These are phyloP conservation scores for Acanthosepion esculentum DNA, from an alignment of 2,888 invertebrate genomes.

Conservation along the genomic window DNA sequence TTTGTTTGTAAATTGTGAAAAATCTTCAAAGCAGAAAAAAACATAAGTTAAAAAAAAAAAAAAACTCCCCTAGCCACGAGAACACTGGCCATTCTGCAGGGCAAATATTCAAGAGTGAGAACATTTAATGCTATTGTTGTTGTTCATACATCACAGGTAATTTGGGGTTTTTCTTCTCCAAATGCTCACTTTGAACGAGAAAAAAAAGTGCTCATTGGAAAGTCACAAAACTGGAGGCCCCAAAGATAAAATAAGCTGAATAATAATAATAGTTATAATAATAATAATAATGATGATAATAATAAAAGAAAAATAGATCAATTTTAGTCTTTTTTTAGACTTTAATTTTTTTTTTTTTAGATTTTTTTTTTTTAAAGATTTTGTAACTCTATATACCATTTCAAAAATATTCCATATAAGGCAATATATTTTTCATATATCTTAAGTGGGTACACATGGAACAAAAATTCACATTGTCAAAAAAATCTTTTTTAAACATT, in stretches of 20 bases:
- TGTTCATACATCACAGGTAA: conserved; percentile 37
- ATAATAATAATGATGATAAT: background rate
- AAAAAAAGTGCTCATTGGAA: background rate
- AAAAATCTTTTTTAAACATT: background rate
- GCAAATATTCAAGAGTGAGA: background rate
- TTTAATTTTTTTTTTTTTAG: background rate
- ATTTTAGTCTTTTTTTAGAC: background rate
- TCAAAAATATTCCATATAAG: conserved; percentile 48
- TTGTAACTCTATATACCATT: conserved; percentile 47
- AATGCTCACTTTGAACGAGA: background rate
- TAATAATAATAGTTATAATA: background rate
- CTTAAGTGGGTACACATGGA: conserved; percentile 41
- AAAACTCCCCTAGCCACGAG: too few species aligned
- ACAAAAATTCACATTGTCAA: background rate
- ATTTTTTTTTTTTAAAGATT: conserved; percentile 17
- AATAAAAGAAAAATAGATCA: conserved; percentile 43
- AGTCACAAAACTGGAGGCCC: background rate
- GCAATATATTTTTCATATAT: conserved; percentile 45
- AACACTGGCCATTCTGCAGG: background rate
- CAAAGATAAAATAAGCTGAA: conserved; percentile 36
- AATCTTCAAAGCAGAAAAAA: background rate
- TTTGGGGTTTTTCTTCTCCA: background rate
- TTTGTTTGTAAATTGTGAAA: too few species aligned
- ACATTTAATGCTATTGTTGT: background rate
- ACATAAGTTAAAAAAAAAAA: background rate